A percentile compares a stretch with the other conserved stretches of the same genome.
Evolutionary conservation across 2,113 vertebrate species (phyloP).

Genomic region (Chloropsis hardwickii): DNA sequence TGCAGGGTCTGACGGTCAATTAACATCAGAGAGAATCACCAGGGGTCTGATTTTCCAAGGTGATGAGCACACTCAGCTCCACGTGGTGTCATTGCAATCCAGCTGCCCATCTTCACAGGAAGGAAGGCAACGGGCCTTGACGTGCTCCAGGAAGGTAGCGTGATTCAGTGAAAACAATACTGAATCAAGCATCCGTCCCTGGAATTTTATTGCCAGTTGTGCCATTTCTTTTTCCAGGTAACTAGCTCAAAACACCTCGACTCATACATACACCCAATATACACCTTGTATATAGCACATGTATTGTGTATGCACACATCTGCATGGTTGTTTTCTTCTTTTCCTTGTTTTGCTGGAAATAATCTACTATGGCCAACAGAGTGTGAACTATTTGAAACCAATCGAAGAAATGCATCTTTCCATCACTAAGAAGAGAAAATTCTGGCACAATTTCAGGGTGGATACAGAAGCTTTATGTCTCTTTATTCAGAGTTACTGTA

Average conservation of each 20-base stretch:
- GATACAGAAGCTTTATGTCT: conserved; percentile 10
- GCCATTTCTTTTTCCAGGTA: not conserved
- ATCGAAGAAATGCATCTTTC: not conserved
- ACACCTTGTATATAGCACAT: too few species aligned
- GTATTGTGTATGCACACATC: not conserved
- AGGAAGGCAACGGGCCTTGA: conserved; percentile 12
- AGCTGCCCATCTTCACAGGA: conserved; percentile 44
- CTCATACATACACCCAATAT: not conserved
- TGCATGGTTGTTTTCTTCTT: not conserved
- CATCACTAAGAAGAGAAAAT: not conserved
- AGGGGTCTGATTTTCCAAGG: conserved; percentile 9
- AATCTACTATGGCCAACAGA: not conserved
- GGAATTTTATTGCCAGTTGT: not conserved
- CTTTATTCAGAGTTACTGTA: conserved; percentile 13
- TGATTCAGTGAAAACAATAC: not conserved
- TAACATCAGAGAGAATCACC: not conserved
- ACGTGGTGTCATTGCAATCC: not conserved
- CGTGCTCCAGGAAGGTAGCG: not conserved
- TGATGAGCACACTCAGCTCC: not conserved
- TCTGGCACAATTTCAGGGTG: not conserved
- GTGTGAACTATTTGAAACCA: not conserved
- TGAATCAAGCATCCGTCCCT: not conserved
- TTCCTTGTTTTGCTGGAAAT: not conserved
- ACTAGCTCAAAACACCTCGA: not conserved
- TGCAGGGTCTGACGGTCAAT: not conserved